phyloP scores from a whole-genome alignment of 1,140 invertebrate genomes.

The Drosophila pandora region DNA sequence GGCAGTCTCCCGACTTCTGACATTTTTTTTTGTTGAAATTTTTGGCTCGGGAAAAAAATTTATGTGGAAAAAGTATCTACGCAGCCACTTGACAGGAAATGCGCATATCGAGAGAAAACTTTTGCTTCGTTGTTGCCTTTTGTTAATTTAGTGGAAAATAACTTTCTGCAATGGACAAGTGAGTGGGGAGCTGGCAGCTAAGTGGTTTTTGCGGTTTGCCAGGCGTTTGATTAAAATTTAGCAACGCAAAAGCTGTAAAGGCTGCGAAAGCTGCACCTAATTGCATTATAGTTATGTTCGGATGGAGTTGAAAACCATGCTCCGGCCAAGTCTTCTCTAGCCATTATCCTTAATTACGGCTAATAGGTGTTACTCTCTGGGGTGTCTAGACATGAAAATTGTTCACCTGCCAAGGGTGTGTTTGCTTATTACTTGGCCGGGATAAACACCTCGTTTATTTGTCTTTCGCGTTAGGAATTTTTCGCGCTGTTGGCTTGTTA shows the following conservation, averaged over 20 bases:
- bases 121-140: constrained; percentile 21
- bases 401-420: constrained; percentile 11
- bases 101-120: constrained; percentile 57
- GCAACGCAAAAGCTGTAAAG: neutral
- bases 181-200: constrained; percentile 5
- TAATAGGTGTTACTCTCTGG: constrained; percentile 24
- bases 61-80: constrained; percentile 40
- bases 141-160: constrained; percentile 78
- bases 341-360: constrained; percentile 31
- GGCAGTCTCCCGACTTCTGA: constrained; percentile 19
- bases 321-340: constrained; percentile 7
- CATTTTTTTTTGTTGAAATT: constrained; percentile 55
- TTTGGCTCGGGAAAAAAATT: constrained; percentile 17
- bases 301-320: constrained; percentile 8
- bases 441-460: constrained; percentile 46
- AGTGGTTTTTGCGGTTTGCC: constrained; percentile 17
- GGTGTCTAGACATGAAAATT: constrained; percentile 44
- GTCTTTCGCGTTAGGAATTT: constrained; percentile 11
- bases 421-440: constrained; percentile 35
- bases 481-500: constrained; percentile 8
- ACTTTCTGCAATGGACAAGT: constrained; percentile 43
- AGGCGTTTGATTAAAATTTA: constrained; percentile 22
- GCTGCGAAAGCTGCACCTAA: constrained; percentile 6
- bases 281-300: constrained; percentile 6
- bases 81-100: constrained; percentile 54